These are phyloP conservation scores for Sapayoa aenigma DNA, from an alignment of 2,113 vertebrate species.

Conservation along the genomic window DNA sequence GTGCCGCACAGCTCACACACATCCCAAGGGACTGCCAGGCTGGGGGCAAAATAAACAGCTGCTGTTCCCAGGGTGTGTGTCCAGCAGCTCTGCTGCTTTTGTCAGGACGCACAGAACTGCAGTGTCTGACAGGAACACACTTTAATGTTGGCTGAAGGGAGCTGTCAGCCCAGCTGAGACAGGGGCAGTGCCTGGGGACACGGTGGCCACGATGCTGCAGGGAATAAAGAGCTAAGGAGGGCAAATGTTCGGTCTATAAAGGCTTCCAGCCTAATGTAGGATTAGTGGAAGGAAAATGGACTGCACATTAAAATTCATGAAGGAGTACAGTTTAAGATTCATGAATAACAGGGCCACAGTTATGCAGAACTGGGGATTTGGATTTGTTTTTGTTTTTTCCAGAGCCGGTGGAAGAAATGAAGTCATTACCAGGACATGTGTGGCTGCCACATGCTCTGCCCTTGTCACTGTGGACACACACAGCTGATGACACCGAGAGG, in stretches of 20 bases:
- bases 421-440: constrained; percentile 24
- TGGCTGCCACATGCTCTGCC: constrained; percentile 15
- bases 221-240: constrained; percentile 27
- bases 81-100: background rate
- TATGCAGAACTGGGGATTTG: constrained; percentile 32
- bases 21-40: background rate
- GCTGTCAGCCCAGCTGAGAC: background rate
- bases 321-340: constrained; percentile 39
- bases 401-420: constrained; percentile 60
- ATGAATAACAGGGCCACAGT: constrained; percentile 64
- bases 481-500: accelerated
- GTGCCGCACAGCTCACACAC: background rate
- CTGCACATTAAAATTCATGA: constrained; percentile 75
- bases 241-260: background rate
- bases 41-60: background rate
- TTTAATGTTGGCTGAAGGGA: background rate
- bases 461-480: background rate
- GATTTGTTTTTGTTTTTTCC: constrained; percentile 33
- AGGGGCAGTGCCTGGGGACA: background rate
- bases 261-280: constrained; percentile 40
- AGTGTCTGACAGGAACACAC: background rate
- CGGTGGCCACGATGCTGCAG: background rate
- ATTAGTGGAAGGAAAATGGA: constrained; percentile 66
- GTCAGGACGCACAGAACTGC: background rate
- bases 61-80: background rate